These are phyloP conservation scores for Lycocorax pyrrhopterus DNA, from an alignment of 2,113 vertebrate species.

Conservation along the genomic window DNA sequence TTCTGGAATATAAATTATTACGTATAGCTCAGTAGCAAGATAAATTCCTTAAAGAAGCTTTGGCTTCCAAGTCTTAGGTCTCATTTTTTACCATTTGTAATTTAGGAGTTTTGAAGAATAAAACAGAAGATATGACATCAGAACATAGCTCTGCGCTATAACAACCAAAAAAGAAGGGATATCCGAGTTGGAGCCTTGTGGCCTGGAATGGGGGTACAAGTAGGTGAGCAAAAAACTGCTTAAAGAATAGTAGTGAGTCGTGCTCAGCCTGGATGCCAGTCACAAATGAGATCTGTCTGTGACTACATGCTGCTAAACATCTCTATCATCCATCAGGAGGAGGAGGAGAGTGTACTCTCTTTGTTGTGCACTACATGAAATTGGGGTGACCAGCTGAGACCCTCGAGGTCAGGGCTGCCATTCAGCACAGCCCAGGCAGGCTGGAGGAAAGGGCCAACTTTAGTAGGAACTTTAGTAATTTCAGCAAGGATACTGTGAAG, in stretches of 20 bases:
- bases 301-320: background rate
- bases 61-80: background rate
- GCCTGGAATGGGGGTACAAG: background rate
- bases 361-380: background rate
- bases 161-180: background rate
- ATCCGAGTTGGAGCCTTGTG: background rate
- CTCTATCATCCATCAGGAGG: background rate
- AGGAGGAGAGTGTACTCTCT: background rate
- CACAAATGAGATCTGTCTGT: background rate
- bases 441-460: background rate
- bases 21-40: background rate
- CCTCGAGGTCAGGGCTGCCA: background rate
- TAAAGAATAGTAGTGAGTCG: background rate
- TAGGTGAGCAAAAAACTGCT: background rate
- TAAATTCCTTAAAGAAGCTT: background rate
- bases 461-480: background rate
- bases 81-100: background rate
- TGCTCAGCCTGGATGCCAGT: background rate
- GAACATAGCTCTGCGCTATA: background rate
- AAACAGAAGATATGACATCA: background rate
- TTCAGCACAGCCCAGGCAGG: background rate
- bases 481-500: background rate
- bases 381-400: background rate
- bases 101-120: background rate
- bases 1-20: background rate